Base-by-base conservation (phyloP, 1,140 invertebrate species). In the Drosophila erecta region DNA sequence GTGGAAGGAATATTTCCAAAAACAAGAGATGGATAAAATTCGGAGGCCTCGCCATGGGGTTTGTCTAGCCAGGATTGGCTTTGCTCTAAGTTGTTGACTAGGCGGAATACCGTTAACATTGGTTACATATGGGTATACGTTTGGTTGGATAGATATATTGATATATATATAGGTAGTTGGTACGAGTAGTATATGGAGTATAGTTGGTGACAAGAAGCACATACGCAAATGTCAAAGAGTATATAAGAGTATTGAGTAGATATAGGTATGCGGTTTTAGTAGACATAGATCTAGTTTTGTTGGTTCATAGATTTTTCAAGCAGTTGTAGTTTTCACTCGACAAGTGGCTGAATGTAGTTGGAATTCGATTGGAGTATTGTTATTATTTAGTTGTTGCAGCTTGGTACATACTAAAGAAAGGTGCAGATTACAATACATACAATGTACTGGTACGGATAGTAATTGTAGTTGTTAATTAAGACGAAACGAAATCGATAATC, bases 121-220 rank as follows among this genome's bases (percentile, higher is more conserved):
- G 65, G 80, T 59, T 86, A 80, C 61, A 74, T 69, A 73, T 70
- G 55, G 61, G 37, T 79, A 79, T 72, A 79, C 61, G 43, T 24
- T 47, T 64, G 30, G 7, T 30, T 53, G 61, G 62, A 58, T 64
- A 46, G 61, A 65, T 47, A 47, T 47, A 47, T 47, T 66, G 73
- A 65, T 60, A 62, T 75, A 56, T 40, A 53, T 73, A 71, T 75
- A 75, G 60, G 64, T 78, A 71, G 17, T 43, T 47, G 67, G 30
- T 30, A 30, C 30, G 30, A 67, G 62, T 71, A 73, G 74, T 84
- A 85, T 58, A 81, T 85, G 67, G 72, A 85, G 62, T 76, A 81
- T 81, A 78, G 56, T 75, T 80, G 78, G 86, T 90, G 81, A 90
- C 87, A 81, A 84, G 72, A 91, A 91, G 89, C 89, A 79, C 89